These are phyloP conservation scores for Oostethus manadensis DNA, from an alignment of 2,113 vertebrate species.

Conservation along the genomic window DNA sequence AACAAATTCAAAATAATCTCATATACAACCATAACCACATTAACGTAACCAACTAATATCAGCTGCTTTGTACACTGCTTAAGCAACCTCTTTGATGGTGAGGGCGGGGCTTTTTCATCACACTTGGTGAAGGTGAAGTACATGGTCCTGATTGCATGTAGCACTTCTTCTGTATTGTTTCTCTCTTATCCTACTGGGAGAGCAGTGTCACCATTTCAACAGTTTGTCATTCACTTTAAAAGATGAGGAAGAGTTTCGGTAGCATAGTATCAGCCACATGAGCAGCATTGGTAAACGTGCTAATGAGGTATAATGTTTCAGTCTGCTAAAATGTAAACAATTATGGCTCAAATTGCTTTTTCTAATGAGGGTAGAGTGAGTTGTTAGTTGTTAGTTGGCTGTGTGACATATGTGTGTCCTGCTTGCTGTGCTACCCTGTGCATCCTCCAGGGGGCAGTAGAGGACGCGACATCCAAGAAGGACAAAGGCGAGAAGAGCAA, in stretches of 20 bases:
- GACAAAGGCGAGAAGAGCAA: constrained; percentile 81
- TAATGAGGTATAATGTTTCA: too few relatives aligned
- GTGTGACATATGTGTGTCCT: constrained; percentile 10
- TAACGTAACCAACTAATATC: neutral
- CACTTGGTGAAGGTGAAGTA: constrained; percentile 4
- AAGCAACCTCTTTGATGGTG: constrained; percentile 21
- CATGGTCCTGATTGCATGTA: constrained; percentile 29
- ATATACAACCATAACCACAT: neutral
- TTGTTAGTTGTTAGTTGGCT: neutral
- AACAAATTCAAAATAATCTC: neutral
- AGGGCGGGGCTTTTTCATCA: constrained; percentile 23
- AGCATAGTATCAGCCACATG: too few relatives aligned
- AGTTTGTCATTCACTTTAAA: neutral
- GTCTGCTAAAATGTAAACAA: too few relatives aligned
- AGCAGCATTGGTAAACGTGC: too few relatives aligned
- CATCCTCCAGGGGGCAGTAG: constrained; percentile 57
- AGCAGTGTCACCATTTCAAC: neutral
- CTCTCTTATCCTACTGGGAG: constrained; percentile 7
- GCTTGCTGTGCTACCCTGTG: constrained; percentile 39
- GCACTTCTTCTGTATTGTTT: neutral
- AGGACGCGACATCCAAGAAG: constrained; percentile 71
- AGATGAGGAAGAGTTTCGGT: too few relatives aligned
- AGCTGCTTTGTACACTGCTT: constrained; percentile 6
- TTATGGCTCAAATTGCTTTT: too few relatives aligned
- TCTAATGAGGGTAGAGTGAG: too few relatives aligned